A percentile compares a stretch with the other conserved stretches of the same genome.
phyloP scores from a whole-genome alignment of 2,113 vertebrate species.

The Sinocyclocheilus rhinocerous region DNA sequence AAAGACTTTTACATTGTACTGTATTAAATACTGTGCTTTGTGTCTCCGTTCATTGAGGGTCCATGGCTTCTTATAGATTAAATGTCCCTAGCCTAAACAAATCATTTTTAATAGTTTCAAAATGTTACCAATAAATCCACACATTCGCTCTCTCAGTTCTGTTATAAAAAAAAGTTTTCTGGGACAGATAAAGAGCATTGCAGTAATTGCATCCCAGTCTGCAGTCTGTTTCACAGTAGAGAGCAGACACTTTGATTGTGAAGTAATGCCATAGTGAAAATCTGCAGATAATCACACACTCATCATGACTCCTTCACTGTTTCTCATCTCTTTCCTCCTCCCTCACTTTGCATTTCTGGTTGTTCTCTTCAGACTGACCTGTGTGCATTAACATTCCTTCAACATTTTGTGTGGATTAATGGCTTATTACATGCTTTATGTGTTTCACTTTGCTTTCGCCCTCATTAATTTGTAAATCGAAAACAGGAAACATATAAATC shows the following conservation, averaged over 20 bases:
- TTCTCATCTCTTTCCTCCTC: neutral
- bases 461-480: conserved; percentile 58
- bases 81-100: too few species aligned
- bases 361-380: neutral
- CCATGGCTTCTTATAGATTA: neutral
- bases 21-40: neutral
- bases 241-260: neutral
- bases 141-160: neutral
- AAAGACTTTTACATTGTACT: neutral
- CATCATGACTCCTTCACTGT: neutral
- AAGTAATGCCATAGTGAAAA: neutral
- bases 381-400: neutral
- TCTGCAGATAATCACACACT: neutral
- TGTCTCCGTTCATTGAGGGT: neutral
- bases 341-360: neutral
- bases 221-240: neutral
- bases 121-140: neutral
- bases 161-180: too few species aligned
- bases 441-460: neutral
- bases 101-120: neutral
- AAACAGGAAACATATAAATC: conserved; percentile 47
- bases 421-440: conserved; percentile 53
- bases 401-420: conserved; percentile 12
- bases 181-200: too few species aligned
- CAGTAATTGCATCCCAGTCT: neutral